Base-by-base conservation (phyloP, 2,797 vertebrate species). In the Cichlasoma orientale region DNA sequence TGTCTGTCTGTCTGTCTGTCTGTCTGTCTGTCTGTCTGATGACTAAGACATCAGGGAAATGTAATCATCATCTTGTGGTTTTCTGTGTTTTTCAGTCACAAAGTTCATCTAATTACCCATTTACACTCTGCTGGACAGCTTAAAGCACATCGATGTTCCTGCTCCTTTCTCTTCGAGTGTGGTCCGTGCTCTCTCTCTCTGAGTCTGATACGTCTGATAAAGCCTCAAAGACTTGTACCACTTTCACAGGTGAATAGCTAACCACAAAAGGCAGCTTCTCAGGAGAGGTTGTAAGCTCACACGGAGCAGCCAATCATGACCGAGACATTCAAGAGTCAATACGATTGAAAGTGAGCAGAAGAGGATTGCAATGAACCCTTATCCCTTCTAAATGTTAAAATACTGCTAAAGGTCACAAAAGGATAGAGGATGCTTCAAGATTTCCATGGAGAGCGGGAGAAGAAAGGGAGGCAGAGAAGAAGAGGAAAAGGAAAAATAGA, bases 301-400 rank as follows among this genome's bases (percentile, higher is more conserved):
- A 31, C 38, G 12, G 81, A 71, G 74, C 56, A 29, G 52, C 74
- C 75, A 68, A 72, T 82, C 77, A 66, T 56, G 38, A 36, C 19
- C 1, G 2, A 78, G 73, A 78, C 75, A 57, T 76, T 85, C 23
- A 27, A 9, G 56, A 66, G 56, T 54, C 33, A 27, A 36, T 59
- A 80, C 77, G 69, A 75, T 2, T 61, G 85, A 78, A 69, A 55
- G 55, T 7, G 56, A 74, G 25, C 38, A 73, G 70, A 69, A 61
- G 54, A 56, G 53, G 54, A 63, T 25, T 3, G 2, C 54, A 27
- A 70, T 77, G 47, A 74, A 82, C 29, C 56, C 53, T 71, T n/a
- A 38, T 75, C 23, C 68, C n/a, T 44, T 72, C 44, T 75, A 85
- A 87, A 90, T 86, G 83, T 87, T 83, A 75, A 83, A 79, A 70